Evolutionary conservation across 2,797 vertebrate species (phyloP).

Genomic region (Hippocampus kuda): DNA sequence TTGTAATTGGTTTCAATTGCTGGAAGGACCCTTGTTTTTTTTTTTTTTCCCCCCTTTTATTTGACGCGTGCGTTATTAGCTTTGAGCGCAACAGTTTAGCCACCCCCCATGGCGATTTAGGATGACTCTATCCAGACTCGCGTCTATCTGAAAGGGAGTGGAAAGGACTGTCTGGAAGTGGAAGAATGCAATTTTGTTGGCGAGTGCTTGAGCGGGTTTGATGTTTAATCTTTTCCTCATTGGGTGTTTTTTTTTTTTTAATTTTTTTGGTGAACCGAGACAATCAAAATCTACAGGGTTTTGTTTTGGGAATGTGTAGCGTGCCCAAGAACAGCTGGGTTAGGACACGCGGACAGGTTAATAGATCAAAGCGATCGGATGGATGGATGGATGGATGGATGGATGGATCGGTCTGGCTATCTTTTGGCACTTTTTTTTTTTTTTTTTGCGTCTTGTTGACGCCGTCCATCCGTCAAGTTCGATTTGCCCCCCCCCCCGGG

Average conservation of each 20-base stretch:
- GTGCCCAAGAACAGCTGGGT: background rate
- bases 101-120: background rate
- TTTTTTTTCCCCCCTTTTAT: too few relatives aligned
- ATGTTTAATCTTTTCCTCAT: background rate
- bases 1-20: background rate
- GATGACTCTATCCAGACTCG: background rate
- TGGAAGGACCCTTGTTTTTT: background rate
- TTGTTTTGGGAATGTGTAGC: background rate
- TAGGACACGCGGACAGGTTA: too few relatives aligned
- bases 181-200: background rate
- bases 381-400: too few relatives aligned
- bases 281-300: background rate
- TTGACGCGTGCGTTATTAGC: conserved; percentile 2
- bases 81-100: background rate
- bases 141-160: background rate
- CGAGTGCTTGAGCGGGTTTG: background rate
- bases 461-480: background rate
- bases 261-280: background rate
- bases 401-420: background rate
- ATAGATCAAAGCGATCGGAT: too few relatives aligned
- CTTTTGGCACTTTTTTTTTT: background rate
- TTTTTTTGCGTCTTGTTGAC: background rate
- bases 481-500: too few relatives aligned
- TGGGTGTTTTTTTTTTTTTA: too few relatives aligned
- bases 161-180: background rate